These are phyloP conservation scores for Sceliomorpha sp. DNA, from an alignment of 2,888 invertebrate species.

Conservation along the genomic window DNA sequence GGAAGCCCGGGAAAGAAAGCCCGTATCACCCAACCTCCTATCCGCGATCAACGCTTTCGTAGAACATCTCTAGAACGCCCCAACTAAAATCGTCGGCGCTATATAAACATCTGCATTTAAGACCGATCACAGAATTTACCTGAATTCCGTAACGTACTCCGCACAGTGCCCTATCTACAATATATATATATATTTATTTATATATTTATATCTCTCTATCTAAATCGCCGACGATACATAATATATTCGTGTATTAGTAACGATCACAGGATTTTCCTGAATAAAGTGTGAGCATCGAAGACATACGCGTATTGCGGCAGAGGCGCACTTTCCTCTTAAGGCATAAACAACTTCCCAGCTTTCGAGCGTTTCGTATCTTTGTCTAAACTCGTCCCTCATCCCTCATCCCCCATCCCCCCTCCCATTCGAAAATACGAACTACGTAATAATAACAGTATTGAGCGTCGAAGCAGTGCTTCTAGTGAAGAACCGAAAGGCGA, in stretches of 20 bases:
- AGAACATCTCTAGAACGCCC: slow-evolving; percentile 10
- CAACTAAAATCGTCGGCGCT: slow-evolving; percentile 35
- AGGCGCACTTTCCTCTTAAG: slow-evolving; percentile 22
- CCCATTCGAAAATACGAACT: slow-evolving; percentile 27
- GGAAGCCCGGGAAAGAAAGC: background rate
- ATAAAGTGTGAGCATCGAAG: slow-evolving; percentile 50
- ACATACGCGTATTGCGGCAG: slow-evolving; percentile 25
- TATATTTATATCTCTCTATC: too few species aligned
- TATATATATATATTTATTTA: too few species aligned
- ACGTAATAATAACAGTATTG: slow-evolving; percentile 49
- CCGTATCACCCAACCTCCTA: slow-evolving; percentile 7
- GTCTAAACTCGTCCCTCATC: background rate
- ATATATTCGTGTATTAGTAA: slow-evolving; percentile 18
- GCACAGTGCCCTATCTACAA: slow-evolving; percentile 23
- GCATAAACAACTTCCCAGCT: slow-evolving; percentile 11
- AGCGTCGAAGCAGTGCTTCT: slow-evolving; percentile 43
- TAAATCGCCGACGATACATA: slow-evolving; percentile 41
- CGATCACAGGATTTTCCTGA: slow-evolving; percentile 50
- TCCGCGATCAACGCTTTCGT: background rate
- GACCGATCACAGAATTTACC: slow-evolving; percentile 30
- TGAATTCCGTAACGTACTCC: slow-evolving; percentile 14
- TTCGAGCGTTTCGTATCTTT: too few species aligned
- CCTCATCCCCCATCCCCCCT: slow-evolving; percentile 5
- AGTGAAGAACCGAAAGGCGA: slow-evolving; percentile 29
- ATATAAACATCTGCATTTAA: slow-evolving; percentile 30